Evolutionary conservation across 2,888 invertebrate genomes (phyloP).

Genomic region (Tubulanus polymorphus): DNA sequence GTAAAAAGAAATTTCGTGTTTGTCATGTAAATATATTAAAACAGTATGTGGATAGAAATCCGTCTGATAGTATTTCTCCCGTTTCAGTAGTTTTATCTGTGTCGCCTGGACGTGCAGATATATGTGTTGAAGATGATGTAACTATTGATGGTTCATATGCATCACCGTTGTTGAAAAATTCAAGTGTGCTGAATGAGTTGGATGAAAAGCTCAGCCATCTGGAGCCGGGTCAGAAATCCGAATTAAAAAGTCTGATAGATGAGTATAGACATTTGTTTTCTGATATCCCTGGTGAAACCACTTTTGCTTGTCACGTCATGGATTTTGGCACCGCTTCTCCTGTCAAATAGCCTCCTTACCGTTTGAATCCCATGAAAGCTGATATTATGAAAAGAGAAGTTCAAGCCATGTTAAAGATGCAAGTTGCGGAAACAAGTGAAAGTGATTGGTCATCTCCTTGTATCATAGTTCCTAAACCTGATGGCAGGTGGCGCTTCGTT

Average conservation of each 20-base stretch:
- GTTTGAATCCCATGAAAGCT: constrained; percentile 12
- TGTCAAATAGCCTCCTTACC: constrained; percentile 10
- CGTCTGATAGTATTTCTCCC: background rate
- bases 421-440: constrained; percentile 20
- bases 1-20: background rate
- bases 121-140: background rate
- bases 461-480: constrained; percentile 21
- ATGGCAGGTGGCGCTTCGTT: constrained; percentile 20
- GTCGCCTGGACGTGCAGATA: background rate
- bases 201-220: no score
- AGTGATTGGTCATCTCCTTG: constrained; percentile 21
- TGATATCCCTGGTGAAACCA: constrained; percentile 4
- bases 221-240: background rate
- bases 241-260: constrained; percentile 1
- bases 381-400: constrained; percentile 6
- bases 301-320: constrained; percentile 3
- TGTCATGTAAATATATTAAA: constrained; percentile 11
- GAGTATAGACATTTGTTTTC: background rate
- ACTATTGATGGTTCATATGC: background rate
- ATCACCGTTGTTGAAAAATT: background rate
- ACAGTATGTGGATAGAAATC: background rate
- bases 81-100: background rate
- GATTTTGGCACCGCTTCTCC: background rate
- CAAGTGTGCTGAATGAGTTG: background rate
- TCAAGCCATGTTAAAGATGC: constrained; percentile 11